These are phyloP conservation scores for Oedothorax gibbosus DNA, from an alignment of 1,140 invertebrate genomes.

Conservation along the genomic window DNA sequence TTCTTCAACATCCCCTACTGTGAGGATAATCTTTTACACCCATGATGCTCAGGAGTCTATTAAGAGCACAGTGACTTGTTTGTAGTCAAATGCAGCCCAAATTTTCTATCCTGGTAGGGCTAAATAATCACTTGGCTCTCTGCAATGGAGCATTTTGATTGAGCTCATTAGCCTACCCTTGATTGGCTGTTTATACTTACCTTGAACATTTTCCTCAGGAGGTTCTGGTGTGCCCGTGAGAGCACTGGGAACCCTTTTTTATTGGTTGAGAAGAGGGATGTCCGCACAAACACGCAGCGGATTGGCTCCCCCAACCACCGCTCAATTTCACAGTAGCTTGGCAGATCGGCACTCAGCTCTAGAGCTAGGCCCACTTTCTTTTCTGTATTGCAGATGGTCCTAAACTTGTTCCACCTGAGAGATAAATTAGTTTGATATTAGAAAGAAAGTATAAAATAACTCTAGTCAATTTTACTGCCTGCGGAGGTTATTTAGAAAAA, in stretches of 20 bases:
- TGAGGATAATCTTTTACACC: too few species aligned
- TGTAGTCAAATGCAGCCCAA: too few species aligned
- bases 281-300: conserved; percentile 85
- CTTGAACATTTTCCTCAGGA: conserved; percentile 73
- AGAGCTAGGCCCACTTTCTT: conserved; percentile 80
- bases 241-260: conserved; percentile 89
- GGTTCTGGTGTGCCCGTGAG: conserved; percentile 82
- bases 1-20: too few species aligned
- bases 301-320: conserved; percentile 95
- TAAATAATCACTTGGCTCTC: too few species aligned
- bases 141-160: too few species aligned
- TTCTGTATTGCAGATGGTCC: conserved; percentile 80
- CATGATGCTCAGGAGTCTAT: too few species aligned
- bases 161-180: too few species aligned
- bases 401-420: conserved; percentile 85
- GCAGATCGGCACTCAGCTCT: conserved; percentile 77
- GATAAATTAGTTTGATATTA: conserved; percentile 44
- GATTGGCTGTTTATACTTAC: conserved; percentile 26
- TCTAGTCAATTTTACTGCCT: neutral
- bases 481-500: neutral
- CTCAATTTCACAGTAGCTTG: conserved; percentile 76
- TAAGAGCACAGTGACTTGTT: too few species aligned
- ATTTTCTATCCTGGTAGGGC: too few species aligned
- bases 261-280: conserved; percentile 80
- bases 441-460: neutral